Conservation (phyloP, 2,888 invertebrate genomes). For the Oscheius sp. region DNA sequence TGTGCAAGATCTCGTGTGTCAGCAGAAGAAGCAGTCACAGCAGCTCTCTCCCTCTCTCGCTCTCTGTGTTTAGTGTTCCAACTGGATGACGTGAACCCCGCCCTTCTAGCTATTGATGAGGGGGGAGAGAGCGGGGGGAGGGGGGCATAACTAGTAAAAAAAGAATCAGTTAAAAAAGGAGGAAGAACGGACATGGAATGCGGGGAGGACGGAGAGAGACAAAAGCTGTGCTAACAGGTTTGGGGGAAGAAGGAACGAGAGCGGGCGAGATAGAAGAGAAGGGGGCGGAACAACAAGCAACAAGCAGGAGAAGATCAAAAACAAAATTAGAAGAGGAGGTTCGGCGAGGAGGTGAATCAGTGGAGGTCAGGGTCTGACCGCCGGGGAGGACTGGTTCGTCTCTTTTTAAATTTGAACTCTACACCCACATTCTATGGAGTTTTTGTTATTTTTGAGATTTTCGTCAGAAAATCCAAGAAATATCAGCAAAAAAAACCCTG, state of each 20-base stretch:
- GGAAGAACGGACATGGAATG: neutral
- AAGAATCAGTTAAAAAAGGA: neutral
- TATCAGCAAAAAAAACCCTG: no score
- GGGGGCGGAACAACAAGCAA: slow-evolving; percentile 16
- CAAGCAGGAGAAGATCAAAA: neutral
- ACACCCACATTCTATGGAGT: no score
- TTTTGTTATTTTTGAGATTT: no score
- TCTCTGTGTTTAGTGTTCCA: neutral
- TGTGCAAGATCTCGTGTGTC: neutral
- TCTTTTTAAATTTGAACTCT: no score
- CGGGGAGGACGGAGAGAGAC: neutral
- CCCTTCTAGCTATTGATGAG: slow-evolving; percentile 5
- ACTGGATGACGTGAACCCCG: slow-evolving; percentile 13
- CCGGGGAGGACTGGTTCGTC: no score
- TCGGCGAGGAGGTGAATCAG: neutral
- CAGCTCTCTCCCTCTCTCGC: no score
- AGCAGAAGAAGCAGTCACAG: neutral
- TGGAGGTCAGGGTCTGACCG: no score
- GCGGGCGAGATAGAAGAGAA: no score
- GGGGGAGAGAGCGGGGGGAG: neutral
- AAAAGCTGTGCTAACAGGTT: slow-evolving; percentile 25
- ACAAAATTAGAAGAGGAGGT: neutral
- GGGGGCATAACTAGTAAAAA: neutral
- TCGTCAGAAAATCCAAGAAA: no score
- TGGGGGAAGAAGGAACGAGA: neutral